Conservation (phyloP, 2,113 vertebrate species). For the Myxocyprinus asiaticus region DNA sequence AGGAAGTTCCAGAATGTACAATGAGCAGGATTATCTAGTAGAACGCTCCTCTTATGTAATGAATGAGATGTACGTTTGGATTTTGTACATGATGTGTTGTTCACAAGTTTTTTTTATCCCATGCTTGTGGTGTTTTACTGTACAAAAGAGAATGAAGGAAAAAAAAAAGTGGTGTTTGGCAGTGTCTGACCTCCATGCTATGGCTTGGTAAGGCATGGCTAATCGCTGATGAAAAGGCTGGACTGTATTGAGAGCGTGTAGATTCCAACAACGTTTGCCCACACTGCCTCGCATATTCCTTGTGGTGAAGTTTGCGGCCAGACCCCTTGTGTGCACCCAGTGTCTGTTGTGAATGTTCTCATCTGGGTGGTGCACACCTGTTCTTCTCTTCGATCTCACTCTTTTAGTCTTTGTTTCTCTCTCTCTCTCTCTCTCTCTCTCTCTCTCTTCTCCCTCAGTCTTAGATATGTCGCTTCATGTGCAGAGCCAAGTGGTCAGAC, state of each 20-base stretch:
- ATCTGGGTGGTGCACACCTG: conserved; percentile 49
- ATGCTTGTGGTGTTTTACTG: conserved; percentile 44
- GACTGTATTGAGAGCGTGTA: conserved; percentile 58
- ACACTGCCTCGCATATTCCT: conserved; percentile 53
- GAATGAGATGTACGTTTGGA: conserved; percentile 17
- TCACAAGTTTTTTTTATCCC: conserved; percentile 3
- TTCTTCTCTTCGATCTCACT: not conserved
- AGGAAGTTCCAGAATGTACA: conserved; percentile 18
- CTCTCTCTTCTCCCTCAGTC: conserved; percentile 25
- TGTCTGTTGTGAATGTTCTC: conserved; percentile 39
- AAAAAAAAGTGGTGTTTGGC: conserved; percentile 67
- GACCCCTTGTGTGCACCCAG: conserved; percentile 16
- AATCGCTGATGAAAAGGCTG: conserved; percentile 64
- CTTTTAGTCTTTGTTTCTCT: conserved; percentile 34
- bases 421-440: conserved; percentile 39
- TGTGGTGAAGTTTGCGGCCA: conserved; percentile 6
- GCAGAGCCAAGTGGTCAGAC: conserved; percentile 95
- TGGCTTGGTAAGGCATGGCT: conserved; percentile 58
- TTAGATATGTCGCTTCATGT: conserved; percentile 98
- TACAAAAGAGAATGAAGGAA: conserved; percentile 62
- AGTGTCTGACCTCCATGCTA: conserved; percentile 72
- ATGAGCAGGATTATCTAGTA: conserved; percentile 20
- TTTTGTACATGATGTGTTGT: conserved; percentile 40
- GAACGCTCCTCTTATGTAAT: conserved; percentile 9
- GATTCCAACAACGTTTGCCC: conserved; percentile 71